Evolutionary conservation across 2,888 invertebrate species (phyloP), one percentile per base, ranked within the genome.

Genomic region (Noctuana brunneofusca): DNA sequence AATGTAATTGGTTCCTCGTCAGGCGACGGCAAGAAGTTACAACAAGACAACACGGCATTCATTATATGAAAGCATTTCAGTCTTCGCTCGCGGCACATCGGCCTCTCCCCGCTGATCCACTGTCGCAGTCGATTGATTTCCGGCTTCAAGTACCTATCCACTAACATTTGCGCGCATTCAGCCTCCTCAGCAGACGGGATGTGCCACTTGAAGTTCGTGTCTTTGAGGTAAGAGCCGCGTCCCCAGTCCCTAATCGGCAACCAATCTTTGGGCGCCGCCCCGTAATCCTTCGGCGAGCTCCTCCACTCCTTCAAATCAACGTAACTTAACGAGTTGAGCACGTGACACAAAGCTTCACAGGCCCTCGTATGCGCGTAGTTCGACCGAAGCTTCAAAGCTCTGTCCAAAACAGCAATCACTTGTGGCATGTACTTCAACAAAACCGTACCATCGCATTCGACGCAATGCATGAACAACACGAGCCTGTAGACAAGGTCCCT

Each of bases 241-340:
- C 97, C 98, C 98, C 98, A 98, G 69, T 97, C 95, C 20, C 94
- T 92, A 20, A 97, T 92, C 9, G 96, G 94, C 49, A 96, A 88
- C 87, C 94, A 95, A 63, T 95, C 94, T 64, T 94, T 90, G 0
- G 95, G 90, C 0, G 94, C 94, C 41, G 90, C 87, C 18, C 94
- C 93, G 71, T 94, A 94, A 66, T 94, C 92, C 18, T 90, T 84
- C 0, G 92, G 82, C 0, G 93, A 91, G 76, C 95, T 95, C 70
- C 93, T 85, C 86, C 93, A 93, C 76, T 96, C 94, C 46, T 91
- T 85, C 11, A 95, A 92, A 67, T 93, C 93, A 1, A 95, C 89
- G 20, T 87, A 90, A 0, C 95, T 94, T 24, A 97, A 74, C 58
- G 94, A 90, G 68, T 84, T 76, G 72, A 94, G 84, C 0, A 94